A percentile compares a stretch with the other conserved stretches of the same genome.
phyloP scores from a whole-genome alignment of 2,888 invertebrate genomes.

The Phymatocera aterrima region DNA sequence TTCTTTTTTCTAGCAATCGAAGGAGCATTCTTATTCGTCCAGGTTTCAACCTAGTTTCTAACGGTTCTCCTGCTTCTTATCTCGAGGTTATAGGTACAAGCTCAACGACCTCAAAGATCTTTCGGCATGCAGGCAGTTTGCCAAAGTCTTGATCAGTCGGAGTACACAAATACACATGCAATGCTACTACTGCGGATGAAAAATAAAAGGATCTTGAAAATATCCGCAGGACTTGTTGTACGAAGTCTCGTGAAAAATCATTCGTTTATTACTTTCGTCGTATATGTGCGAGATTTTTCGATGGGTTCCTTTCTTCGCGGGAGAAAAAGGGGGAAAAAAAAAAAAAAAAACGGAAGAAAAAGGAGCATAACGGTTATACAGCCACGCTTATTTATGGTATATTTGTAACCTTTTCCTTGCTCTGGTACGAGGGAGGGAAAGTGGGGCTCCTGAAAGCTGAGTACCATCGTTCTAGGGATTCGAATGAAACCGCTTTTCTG shows the following conservation, averaged over 20 bases:
- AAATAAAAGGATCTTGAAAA: background rate
- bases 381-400: no score
- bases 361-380: no score
- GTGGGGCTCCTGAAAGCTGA: background rate
- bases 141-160: constrained; percentile 27
- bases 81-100: background rate
- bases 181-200: background rate
- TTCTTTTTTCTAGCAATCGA: background rate
- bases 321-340: no score
- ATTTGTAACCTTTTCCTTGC: no score
- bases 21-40: background rate
- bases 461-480: constrained; percentile 10
- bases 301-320: no score
- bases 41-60: no score
- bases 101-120: background rate
- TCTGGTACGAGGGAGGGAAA: no score
- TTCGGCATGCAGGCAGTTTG: background rate
- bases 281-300: no score
- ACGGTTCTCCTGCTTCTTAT: background rate
- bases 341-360: no score
- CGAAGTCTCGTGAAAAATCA: no score
- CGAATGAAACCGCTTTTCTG: background rate
- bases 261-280: no score
- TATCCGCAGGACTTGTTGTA: background rate
- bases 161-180: background rate